Percentiles rank a stretch among this genome's conserved stretches.
Evolutionary conservation across 2,888 invertebrate genomes (phyloP).

Genomic region (Podabrus alpinus): DNA sequence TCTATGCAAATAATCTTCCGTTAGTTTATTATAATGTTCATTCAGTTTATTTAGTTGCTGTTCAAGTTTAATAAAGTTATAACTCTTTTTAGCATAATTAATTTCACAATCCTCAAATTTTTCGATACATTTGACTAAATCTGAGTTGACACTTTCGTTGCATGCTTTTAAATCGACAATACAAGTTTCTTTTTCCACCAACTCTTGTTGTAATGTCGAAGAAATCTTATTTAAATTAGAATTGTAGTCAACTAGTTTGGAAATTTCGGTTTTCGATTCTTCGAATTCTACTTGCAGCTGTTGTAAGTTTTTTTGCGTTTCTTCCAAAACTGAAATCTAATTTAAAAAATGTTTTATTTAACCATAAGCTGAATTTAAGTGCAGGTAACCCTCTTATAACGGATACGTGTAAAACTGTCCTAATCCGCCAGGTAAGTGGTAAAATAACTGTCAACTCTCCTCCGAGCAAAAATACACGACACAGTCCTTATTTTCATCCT

Average conservation of each 20-base stretch:
- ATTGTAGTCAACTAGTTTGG: neutral
- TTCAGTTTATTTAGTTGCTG: constrained; percentile 13
- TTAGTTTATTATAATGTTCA: constrained; percentile 15
- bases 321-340: constrained; percentile 5
- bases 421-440: no score
- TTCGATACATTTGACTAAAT: neutral
- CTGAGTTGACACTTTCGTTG: neutral
- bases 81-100: constrained; percentile 5
- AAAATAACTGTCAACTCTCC: no score
- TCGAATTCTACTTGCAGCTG: constrained; percentile 2
- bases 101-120: neutral
- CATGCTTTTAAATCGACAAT: neutral
- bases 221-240: neutral
- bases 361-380: neutral
- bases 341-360: neutral
- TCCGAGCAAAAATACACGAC: no score
- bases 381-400: neutral
- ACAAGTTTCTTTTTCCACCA: neutral
- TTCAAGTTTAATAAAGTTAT: constrained; percentile 6
- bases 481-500: no score
- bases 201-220: neutral
- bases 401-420: no score
- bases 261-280: neutral
- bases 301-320: constrained; percentile 6
- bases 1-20: constrained; percentile 20